Base-by-base conservation (phyloP, 2,888 invertebrate species). In the Drosophila macrospina region DNA sequence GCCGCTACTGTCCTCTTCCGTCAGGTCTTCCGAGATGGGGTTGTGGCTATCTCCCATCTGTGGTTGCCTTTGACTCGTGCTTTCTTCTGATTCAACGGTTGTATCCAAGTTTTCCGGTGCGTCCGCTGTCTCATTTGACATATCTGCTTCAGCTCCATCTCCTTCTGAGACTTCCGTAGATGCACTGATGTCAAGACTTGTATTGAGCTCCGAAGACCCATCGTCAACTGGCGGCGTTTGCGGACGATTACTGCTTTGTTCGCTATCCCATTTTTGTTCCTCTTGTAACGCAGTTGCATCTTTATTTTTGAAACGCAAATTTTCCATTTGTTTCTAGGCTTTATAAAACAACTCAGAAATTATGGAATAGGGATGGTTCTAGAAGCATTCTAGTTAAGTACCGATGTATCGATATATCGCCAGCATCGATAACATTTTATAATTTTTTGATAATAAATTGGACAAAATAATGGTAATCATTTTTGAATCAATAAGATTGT, bases 201-300 rank as follows among this genome's bases (percentile, higher is more conserved):
- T 51, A 45, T 44, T 78, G 1, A 81, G 30, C 8, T 74, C 70
- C 2, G 57, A 64, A 11, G 66, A 51, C 5, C 59, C 57, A 51
- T 77, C 77, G 0, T 67, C 65, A 0, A 60, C 74, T 44, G 75
- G 75, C 32, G 80, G 80, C 24, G 82, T 68, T 11, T 48, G 72
- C 8, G 67, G 70, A 5, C 50, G 45, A 10, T 44, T 59, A 5
- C 5, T 36, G 6, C 7, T 30, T 7, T 34, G 11, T 4, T 13
- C 42, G 16, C 6, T 6, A 20, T 62, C 39, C 20, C 24, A 32
- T 6, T 51, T 61, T 8, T 7, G 11, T 11, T 48, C 51, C 4
- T 64, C 59, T 5, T 50, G 24, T 8, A 42, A 1, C 11, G 13
- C 41, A n/a, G 4, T 15, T 7, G 1, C 28, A 41, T 41, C 30